Conservation (phyloP, 2,888 invertebrate species). For the Chironomus riparius region DNA sequence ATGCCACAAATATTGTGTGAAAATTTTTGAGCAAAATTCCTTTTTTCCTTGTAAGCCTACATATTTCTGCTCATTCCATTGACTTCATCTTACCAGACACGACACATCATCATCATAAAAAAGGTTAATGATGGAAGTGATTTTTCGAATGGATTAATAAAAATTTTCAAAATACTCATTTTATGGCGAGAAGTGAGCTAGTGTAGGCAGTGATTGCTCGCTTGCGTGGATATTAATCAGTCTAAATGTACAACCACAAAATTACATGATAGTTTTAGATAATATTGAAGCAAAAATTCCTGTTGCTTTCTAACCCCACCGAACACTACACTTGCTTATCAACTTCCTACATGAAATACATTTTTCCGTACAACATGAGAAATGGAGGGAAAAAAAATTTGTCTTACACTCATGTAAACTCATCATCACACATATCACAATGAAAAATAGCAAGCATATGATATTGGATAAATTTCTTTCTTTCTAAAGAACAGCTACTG, state of each 20-base stretch:
- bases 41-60: neutral
- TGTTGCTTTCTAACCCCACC: neutral
- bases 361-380: too few species aligned
- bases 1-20: conserved; percentile 25
- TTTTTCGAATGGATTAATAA: neutral
- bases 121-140: conserved; percentile 14
- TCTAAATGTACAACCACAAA: neutral
- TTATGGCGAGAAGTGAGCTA: neutral
- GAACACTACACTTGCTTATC: neutral
- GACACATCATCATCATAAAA: conserved; percentile 3
- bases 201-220: neutral
- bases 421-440: too few species aligned
- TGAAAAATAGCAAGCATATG: too few species aligned
- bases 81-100: neutral
- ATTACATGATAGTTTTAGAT: conserved; percentile 2
- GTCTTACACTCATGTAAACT: too few species aligned
- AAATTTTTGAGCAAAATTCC: conserved; percentile 19
- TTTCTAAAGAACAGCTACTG: too few species aligned
- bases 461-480: too few species aligned
- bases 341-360: neutral
- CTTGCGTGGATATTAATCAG: conserved; percentile 13
- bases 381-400: neutral
- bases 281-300: neutral
- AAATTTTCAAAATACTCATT: too few species aligned
- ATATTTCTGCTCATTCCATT: too few species aligned